A percentile compares a stretch with the other conserved stretches of the same genome.
phyloP scores from a whole-genome alignment of 2,888 invertebrate species.

The Macaria liturata region DNA sequence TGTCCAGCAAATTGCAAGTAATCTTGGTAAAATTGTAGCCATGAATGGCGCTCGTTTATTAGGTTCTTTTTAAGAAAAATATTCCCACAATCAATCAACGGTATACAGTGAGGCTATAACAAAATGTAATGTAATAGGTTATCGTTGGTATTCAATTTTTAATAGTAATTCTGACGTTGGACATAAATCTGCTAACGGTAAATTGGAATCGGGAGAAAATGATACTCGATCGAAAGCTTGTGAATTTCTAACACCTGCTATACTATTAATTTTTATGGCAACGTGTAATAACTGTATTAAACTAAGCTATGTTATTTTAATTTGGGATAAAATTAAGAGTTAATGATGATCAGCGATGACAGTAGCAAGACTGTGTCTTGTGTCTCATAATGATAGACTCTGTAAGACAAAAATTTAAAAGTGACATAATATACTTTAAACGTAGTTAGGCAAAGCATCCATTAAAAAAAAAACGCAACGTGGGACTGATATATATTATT shows the following conservation, averaged over 20 bases:
- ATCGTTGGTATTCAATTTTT: constrained; percentile 21
- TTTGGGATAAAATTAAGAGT: too few relatives aligned
- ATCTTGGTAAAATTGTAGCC: constrained; percentile 6
- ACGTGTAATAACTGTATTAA: constrained; percentile 34
- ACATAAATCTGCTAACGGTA: constrained; percentile 22
- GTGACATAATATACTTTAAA: too few relatives aligned
- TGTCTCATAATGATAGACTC: too few relatives aligned
- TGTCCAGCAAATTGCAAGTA: not conserved
- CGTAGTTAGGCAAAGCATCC: too few relatives aligned
- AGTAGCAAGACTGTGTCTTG: too few relatives aligned
- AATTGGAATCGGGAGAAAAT: constrained; percentile 36
- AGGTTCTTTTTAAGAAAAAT: not conserved
- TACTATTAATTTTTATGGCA: constrained; percentile 47
- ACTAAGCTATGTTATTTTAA: not conserved
- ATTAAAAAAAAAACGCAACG: too few relatives aligned
- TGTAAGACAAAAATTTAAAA: too few relatives aligned
- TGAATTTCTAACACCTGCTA: constrained; percentile 41
- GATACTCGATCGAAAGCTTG: constrained; percentile 44
- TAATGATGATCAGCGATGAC: too few relatives aligned
- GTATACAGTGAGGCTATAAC: constrained; percentile 6
- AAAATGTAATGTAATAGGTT: constrained; percentile 20
- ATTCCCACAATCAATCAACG: constrained; percentile 13
- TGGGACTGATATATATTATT: too few relatives aligned
- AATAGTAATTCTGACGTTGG: constrained; percentile 21
- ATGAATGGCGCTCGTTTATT: constrained; percentile 5